phyloP scores from a whole-genome alignment of 2,888 invertebrate species.

The Stenolophus ochropezus region DNA sequence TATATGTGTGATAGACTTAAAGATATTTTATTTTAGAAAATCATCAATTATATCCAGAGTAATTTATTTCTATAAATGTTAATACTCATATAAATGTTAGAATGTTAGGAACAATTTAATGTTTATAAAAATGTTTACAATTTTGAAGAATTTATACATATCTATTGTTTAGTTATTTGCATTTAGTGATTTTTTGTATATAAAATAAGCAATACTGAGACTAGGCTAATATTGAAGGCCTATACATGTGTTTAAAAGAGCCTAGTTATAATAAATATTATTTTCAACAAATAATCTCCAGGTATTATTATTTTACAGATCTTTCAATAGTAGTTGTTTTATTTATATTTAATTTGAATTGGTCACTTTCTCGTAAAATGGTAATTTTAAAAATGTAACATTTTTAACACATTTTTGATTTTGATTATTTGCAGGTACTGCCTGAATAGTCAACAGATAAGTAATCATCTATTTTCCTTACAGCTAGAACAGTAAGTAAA shows the following conservation, averaged over 20 bases:
- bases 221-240: slow-evolving; percentile 1
- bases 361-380: too few species aligned
- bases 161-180: slow-evolving; percentile 19
- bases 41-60: neutral
- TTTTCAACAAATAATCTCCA: neutral
- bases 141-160: slow-evolving; percentile 41
- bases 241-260: slow-evolving; percentile 23
- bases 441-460: too few species aligned
- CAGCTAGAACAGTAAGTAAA: too few species aligned
- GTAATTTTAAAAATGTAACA: too few species aligned
- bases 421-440: too few species aligned
- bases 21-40: slow-evolving; percentile 5
- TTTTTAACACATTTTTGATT: too few species aligned
- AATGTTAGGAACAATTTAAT: neutral
- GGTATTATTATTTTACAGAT: neutral
- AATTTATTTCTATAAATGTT: neutral
- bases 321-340: too few species aligned
- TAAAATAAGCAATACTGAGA: slow-evolving; percentile 1
- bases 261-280: slow-evolving; percentile 33
- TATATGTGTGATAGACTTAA: neutral
- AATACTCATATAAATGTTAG: neutral
- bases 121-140: slow-evolving; percentile 19
- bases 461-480: too few species aligned
- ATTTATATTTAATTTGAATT: too few species aligned
- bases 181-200: slow-evolving; percentile 29